Percentiles rank a stretch among this genome's conserved stretches.
These are phyloP conservation scores for Gorsachius magnificus DNA, from an alignment of 2,797 vertebrate genomes.

Conservation along the genomic window DNA sequence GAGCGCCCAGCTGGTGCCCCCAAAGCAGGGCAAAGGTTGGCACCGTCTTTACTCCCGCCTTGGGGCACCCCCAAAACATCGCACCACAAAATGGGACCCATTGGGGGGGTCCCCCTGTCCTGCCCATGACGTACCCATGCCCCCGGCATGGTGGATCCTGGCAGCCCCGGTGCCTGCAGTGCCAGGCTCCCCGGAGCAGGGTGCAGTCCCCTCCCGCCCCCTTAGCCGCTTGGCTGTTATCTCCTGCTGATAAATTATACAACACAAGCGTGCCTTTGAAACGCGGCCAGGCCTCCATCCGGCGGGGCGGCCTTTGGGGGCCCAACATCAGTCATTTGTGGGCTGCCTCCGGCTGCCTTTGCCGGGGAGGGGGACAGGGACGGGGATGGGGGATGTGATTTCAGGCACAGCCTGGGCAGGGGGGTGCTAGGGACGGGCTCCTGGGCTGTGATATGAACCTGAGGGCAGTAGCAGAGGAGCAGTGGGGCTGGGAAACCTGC, in stretches of 20 bases:
- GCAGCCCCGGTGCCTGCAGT: rapidly evolving
- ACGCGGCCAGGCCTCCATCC: constrained; percentile 24
- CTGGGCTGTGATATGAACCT: neutral
- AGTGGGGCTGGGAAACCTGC: neutral
- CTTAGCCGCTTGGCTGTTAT: neutral
- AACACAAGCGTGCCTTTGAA: constrained; percentile 32
- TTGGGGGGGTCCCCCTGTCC: neutral
- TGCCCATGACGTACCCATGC: rapidly evolving
- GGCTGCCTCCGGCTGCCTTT: neutral
- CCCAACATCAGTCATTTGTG: neutral
- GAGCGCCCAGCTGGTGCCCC: neutral
- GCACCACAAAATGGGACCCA: neutral
- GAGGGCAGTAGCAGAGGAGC: neutral
- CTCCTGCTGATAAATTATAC: constrained; percentile 33
- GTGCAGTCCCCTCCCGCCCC: neutral
- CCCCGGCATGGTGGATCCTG: rapidly evolving
- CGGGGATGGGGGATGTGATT: rapidly evolving
- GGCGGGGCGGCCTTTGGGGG: neutral
- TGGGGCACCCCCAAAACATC: neutral
- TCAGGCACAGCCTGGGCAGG: rapidly evolving
- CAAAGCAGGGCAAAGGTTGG: neutral
- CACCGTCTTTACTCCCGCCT: neutral
- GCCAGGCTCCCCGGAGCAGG: neutral
- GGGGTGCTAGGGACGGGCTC: neutral
- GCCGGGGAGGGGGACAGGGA: neutral